Evolutionary conservation across 2,888 invertebrate species (phyloP).

Genomic region (Torymus aiolomorphi): DNA sequence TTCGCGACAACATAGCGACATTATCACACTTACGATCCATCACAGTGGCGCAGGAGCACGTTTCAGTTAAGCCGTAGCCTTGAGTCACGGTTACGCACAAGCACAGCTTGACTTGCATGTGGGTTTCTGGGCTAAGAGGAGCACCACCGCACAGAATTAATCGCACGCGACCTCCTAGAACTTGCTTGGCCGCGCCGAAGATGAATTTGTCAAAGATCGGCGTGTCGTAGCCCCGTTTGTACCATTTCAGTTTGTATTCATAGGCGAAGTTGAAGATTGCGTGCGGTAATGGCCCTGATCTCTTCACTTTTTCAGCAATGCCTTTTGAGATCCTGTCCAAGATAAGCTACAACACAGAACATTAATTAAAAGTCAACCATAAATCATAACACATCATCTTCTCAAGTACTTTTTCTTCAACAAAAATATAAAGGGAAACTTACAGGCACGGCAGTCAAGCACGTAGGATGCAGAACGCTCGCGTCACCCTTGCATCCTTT

Average conservation of each 20-base stretch:
- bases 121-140: constrained; percentile 95
- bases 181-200: constrained; percentile 79
- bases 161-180: constrained; percentile 93
- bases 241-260: constrained; percentile 92
- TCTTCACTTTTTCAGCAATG: constrained; percentile 94
- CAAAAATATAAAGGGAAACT: constrained; percentile 65
- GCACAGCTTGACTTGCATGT: constrained; percentile 93
- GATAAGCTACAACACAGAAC: constrained; percentile 83
- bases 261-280: constrained; percentile 96
- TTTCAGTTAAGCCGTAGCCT: constrained; percentile 98
- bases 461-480: constrained; percentile 91
- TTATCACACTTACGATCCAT: constrained; percentile 82
- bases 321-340: constrained; percentile 98
- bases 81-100: constrained; percentile 93
- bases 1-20: too few species aligned
- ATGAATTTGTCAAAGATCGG: constrained; percentile 83
- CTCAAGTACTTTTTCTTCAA: not conserved
- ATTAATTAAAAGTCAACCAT: constrained; percentile 25
- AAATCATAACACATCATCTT: not conserved
- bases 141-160: constrained; percentile 96
- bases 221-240: constrained; percentile 88
- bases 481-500: constrained; percentile 96
- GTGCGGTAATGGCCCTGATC: constrained; percentile 86
- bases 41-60: constrained; percentile 93
- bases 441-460: constrained; percentile 97